Evolutionary conservation across 2,797 vertebrate species (phyloP).

Genomic region (Geotria australis): DNA sequence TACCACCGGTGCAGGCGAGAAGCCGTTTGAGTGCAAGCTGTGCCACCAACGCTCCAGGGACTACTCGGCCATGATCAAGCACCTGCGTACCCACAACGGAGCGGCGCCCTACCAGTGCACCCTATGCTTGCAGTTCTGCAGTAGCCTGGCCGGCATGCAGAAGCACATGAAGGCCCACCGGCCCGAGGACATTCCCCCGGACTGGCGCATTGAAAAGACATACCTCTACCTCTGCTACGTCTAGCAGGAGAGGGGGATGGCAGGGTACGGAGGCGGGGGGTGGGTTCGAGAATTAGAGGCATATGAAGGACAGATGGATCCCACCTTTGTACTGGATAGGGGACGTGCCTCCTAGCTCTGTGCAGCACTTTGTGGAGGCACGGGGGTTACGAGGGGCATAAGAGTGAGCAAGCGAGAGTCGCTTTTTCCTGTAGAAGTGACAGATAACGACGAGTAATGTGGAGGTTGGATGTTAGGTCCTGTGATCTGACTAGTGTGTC

Average conservation of each 20-base stretch:
- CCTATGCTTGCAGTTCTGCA: slow-evolving; percentile 95
- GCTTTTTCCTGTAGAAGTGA: too few species aligned
- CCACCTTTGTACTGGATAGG: too few species aligned
- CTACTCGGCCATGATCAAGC: slow-evolving; percentile 99
- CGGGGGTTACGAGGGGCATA: too few species aligned
- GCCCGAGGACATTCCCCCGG: slow-evolving; percentile 73
- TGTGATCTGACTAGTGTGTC: too few species aligned
- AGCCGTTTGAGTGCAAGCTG: slow-evolving; percentile 95
- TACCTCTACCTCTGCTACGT: slow-evolving; percentile 96
- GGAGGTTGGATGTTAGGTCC: too few species aligned
- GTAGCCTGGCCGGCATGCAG: slow-evolving; percentile 96
- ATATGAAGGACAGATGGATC: too few species aligned
- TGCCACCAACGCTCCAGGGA: slow-evolving; percentile 89
- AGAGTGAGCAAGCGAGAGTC: too few species aligned
- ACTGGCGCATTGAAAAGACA: slow-evolving; percentile 98
- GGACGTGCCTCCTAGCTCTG: too few species aligned
- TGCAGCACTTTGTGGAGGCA: too few species aligned
- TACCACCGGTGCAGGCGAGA: slow-evolving; percentile 34
- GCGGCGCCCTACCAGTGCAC: slow-evolving; percentile 97
- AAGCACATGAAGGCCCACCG: slow-evolving; percentile 98
- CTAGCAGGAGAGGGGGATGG: slow-evolving; percentile 15
- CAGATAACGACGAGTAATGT: too few species aligned
- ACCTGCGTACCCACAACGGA: slow-evolving; percentile 91
- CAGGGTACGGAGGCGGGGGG: slow-evolving; percentile 2
- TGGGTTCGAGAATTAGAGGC: neutral